These are phyloP conservation scores for Andrena cerasifolii DNA, from an alignment of 1,140 invertebrate species.

Conservation along the genomic window DNA sequence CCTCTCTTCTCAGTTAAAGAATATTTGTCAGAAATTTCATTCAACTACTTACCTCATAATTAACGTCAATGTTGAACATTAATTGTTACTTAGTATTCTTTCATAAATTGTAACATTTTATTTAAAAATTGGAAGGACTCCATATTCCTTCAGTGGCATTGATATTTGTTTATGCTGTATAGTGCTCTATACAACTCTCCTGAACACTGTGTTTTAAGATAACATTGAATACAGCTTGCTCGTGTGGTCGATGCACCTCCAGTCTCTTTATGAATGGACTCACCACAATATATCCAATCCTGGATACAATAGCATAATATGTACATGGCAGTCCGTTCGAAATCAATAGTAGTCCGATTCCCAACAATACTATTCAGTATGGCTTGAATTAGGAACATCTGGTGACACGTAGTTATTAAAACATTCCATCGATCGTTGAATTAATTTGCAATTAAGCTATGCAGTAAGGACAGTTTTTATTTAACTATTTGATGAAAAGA, in stretches of 20 bases:
- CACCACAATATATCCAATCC: too few species aligned
- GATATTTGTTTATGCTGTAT: not conserved
- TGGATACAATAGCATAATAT: not conserved
- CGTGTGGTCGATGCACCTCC: conserved; percentile 34
- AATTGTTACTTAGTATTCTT: too few species aligned
- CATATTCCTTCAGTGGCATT: too few species aligned
- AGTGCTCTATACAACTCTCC: not conserved
- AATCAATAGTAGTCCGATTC: conserved; percentile 12
- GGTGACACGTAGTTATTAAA: not conserved
- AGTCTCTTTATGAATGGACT: conserved; percentile 33
- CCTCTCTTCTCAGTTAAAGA: too few species aligned
- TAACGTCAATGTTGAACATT: not conserved
- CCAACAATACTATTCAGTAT: not conserved
- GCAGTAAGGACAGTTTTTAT: too few species aligned
- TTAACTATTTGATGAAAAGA: too few species aligned
- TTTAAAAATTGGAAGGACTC: too few species aligned
- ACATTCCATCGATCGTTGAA: too few species aligned
- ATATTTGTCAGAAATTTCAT: not conserved
- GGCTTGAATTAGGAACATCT: not conserved
- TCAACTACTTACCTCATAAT: not conserved
- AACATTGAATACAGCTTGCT: not conserved
- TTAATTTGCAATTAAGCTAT: not conserved
- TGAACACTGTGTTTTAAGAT: not conserved
- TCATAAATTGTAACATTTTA: too few species aligned
- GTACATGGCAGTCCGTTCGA: not conserved